Conservation (phyloP, 2,888 invertebrate species). For the Blastobasis lacticolella region DNA sequence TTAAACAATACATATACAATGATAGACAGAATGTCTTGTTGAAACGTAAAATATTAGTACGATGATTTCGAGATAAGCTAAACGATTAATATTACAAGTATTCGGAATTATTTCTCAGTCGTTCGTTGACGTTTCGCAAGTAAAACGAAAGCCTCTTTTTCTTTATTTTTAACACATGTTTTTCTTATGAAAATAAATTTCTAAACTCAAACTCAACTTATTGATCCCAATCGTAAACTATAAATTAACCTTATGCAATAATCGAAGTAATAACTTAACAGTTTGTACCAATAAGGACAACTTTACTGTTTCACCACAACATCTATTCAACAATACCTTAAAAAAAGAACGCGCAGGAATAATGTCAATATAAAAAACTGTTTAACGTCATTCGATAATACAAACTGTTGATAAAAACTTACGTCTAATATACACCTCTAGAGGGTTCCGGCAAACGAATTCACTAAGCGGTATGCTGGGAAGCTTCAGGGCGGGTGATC, state of each 20-base stretch:
- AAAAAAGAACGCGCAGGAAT: slow-evolving; percentile 67
- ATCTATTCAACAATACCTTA: slow-evolving; percentile 37
- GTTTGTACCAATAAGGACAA: slow-evolving; percentile 69
- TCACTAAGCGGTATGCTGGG: slow-evolving; percentile 40
- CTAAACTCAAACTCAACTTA: slow-evolving; percentile 58
- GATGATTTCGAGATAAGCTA: slow-evolving; percentile 47
- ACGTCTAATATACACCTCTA: slow-evolving; percentile 58
- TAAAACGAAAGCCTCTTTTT: slow-evolving; percentile 58
- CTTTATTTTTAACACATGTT: slow-evolving; percentile 29
- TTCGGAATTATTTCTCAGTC: slow-evolving; percentile 73
- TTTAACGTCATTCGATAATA: slow-evolving; percentile 58
- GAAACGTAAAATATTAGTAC: slow-evolving; percentile 30
- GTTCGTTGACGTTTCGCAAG: slow-evolving; percentile 63
- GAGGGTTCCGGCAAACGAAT: slow-evolving; percentile 16
- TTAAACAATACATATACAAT: slow-evolving; percentile 58
- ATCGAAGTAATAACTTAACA: slow-evolving; percentile 56
- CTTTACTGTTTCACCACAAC: slow-evolving; percentile 48
- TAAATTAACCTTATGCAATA: slow-evolving; percentile 54
- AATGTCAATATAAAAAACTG: slow-evolving; percentile 60
- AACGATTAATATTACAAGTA: slow-evolving; percentile 24
- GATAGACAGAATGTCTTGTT: slow-evolving; percentile 53
- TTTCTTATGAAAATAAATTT: slow-evolving; percentile 63
- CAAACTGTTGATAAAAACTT: slow-evolving; percentile 70
- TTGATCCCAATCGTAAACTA: slow-evolving; percentile 68
- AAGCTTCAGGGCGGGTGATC: slow-evolving; percentile 20